Percentiles rank a stretch among this genome's conserved stretches.
Evolutionary conservation across 1,140 invertebrate species (phyloP).

Genomic region (Sipha flava): DNA sequence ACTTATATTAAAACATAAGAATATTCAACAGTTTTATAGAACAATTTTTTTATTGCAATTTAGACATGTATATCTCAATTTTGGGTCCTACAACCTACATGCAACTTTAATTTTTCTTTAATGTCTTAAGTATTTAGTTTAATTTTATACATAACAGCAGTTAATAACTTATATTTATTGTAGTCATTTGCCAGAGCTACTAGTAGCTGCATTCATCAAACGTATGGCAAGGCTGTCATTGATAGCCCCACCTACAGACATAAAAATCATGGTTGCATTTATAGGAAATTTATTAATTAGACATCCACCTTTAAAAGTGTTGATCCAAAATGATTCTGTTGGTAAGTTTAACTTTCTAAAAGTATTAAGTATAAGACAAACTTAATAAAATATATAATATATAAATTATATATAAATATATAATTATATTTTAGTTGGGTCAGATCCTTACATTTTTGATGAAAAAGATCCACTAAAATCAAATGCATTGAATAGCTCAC

Average conservation of each 20-base stretch:
- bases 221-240: constrained; percentile 72
- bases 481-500: constrained; percentile 71
- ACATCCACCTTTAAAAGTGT: constrained; percentile 70
- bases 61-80: too few relatives aligned
- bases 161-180: neutral
- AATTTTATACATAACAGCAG: neutral
- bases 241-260: constrained; percentile 68
- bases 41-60: too few relatives aligned
- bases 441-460: constrained; percentile 74
- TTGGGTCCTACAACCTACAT: too few relatives aligned
- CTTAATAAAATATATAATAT: neutral
- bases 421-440: constrained; percentile 45
- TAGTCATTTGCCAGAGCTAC: constrained; percentile 79
- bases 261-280: constrained; percentile 69
- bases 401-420: neutral
- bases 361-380: constrained; percentile 17
- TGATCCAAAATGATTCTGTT: constrained; percentile 55
- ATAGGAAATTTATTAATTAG: constrained; percentile 78
- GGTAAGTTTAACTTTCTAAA: constrained; percentile 43
- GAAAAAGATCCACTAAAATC: constrained; percentile 69
- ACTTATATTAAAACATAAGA: too few relatives aligned
- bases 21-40: too few relatives aligned
- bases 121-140: too few relatives aligned
- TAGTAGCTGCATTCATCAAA: constrained; percentile 91
- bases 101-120: too few relatives aligned